A percentile compares a stretch with the other conserved stretches of the same genome.
phyloP scores from a whole-genome alignment of 2,113 vertebrate genomes.

The Seriola aureovittata region DNA sequence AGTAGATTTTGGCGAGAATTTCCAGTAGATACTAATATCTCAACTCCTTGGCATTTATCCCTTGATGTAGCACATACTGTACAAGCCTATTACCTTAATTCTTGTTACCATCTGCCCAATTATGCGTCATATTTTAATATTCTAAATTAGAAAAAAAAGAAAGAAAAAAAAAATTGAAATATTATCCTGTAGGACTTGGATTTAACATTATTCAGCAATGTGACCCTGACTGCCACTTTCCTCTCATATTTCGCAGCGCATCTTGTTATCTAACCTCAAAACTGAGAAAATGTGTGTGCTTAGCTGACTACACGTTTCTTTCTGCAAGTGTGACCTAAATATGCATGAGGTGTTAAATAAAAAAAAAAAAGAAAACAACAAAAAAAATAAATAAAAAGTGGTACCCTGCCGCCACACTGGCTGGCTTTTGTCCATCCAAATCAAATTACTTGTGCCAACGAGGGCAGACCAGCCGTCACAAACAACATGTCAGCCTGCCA shows the following conservation, averaged over 20 bases:
- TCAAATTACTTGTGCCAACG: slow-evolving; percentile 52
- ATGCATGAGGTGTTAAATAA: slow-evolving; percentile 35
- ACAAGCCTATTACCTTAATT: not conserved
- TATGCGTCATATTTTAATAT: not conserved
- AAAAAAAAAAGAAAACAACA: too few relatives aligned
- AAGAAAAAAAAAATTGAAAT: too few relatives aligned
- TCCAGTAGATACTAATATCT: too few relatives aligned
- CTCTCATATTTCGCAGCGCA: not conserved
- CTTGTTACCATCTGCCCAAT: not conserved
- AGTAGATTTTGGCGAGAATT: not conserved
- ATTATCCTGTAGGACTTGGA: not conserved
- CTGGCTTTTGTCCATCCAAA: slow-evolving; percentile 49
- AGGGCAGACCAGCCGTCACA: slow-evolving; percentile 35
- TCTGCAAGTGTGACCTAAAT: slow-evolving; percentile 30
- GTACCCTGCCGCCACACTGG: not conserved
- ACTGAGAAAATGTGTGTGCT: slow-evolving; percentile 26
- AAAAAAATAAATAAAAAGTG: slow-evolving; percentile 7
- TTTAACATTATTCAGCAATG: not conserved
- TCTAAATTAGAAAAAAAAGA: too few relatives aligned
- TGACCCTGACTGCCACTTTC: not conserved
- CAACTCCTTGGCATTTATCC: not conserved
- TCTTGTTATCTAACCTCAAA: slow-evolving; percentile 7
- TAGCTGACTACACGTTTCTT: slow-evolving; percentile 10
- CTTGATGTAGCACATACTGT: not conserved
- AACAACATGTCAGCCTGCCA: slow-evolving; percentile 40